Evolutionary conservation across 2,888 invertebrate genomes (phyloP).

Genomic region (Caradrina kadenii): DNA sequence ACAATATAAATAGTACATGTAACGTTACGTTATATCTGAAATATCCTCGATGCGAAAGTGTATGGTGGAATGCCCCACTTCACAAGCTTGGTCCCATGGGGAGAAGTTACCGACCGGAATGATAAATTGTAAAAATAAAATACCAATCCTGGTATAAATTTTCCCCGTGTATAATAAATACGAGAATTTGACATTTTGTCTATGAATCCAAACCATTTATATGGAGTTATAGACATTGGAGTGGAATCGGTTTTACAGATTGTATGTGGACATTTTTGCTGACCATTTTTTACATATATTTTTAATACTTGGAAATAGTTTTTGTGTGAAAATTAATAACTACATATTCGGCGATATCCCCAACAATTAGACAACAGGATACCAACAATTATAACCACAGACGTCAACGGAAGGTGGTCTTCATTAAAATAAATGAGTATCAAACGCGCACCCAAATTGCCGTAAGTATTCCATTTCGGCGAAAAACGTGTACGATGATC

Average conservation of each 20-base stretch:
- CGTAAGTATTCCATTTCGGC: constrained; percentile 28
- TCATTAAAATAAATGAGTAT: constrained; percentile 55
- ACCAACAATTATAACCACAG: constrained; percentile 62
- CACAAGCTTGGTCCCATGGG: constrained; percentile 59
- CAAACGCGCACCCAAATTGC: constrained; percentile 39
- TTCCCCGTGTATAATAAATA: constrained; percentile 51
- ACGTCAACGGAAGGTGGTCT: constrained; percentile 67
- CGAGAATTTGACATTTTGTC: constrained; percentile 45
- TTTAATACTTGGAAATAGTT: constrained; percentile 8
- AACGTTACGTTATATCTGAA: constrained; percentile 53
- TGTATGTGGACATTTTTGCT: constrained; percentile 15
- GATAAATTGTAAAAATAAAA: constrained; percentile 68
- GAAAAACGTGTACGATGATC: constrained; percentile 24
- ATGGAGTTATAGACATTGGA: constrained; percentile 21
- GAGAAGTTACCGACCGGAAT: constrained; percentile 61
- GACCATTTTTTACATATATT: neutral
- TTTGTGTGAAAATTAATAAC: constrained; percentile 7
- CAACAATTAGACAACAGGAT: constrained; percentile 65
- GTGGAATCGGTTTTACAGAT: constrained; percentile 9
- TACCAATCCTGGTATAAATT: constrained; percentile 58
- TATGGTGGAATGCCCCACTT: constrained; percentile 57
- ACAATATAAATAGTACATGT: constrained; percentile 52
- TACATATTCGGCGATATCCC: constrained; percentile 18
- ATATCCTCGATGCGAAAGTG: constrained; percentile 57
- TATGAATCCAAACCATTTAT: constrained; percentile 34